Evolutionary conservation across 2,113 vertebrate genomes (phyloP).

Genomic region (Myiopsitta monachus): DNA sequence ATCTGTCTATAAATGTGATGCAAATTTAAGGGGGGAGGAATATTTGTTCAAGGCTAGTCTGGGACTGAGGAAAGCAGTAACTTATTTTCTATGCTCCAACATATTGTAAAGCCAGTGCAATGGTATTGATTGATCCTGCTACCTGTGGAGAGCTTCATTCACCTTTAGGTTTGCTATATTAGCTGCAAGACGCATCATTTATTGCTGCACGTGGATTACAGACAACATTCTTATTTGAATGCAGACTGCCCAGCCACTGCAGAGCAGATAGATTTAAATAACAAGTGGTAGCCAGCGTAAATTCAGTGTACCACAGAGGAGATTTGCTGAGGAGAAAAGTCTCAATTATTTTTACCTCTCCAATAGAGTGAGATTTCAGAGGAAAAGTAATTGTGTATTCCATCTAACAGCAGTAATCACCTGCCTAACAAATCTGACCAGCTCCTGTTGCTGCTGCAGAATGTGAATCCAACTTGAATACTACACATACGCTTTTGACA

Average conservation of each 20-base stretch:
- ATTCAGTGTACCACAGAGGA: background rate
- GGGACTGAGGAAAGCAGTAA: background rate
- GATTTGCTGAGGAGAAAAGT: background rate
- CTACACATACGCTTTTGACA: background rate
- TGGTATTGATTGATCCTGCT: background rate
- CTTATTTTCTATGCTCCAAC: background rate
- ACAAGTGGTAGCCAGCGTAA: background rate
- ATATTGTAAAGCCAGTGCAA: background rate
- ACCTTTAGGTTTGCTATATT: background rate
- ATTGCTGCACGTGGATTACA: background rate
- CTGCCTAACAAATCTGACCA: background rate
- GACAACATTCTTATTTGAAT: background rate
- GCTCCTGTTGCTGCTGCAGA: background rate
- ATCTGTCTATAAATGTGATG: background rate
- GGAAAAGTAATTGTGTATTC: background rate
- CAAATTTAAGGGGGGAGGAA: background rate
- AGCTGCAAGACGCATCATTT: no score
- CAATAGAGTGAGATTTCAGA: rapidly evolving
- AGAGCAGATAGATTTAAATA: background rate
- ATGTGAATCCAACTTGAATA: background rate
- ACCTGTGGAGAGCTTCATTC: background rate
- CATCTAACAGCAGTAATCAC: background rate
- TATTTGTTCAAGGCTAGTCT: background rate
- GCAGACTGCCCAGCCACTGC: background rate
- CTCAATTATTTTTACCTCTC: background rate